Conservation (phyloP, 2,888 invertebrate genomes). For the Aproaerema taeniolella region DNA sequence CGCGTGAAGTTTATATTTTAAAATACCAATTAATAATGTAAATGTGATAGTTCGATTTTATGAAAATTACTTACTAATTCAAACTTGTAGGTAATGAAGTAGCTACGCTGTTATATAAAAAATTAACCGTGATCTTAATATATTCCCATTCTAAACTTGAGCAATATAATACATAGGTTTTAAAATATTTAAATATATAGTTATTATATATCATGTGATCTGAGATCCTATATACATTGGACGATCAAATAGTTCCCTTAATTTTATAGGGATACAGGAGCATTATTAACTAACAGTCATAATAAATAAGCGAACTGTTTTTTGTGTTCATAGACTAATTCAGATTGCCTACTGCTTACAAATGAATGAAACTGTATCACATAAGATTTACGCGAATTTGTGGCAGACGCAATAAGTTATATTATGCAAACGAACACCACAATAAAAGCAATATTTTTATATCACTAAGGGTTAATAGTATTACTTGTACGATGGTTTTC, state of each 20-base stretch:
- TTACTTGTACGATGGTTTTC: no score
- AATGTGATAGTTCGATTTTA: slow-evolving; percentile 10
- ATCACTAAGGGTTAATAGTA: no score
- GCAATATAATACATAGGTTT: slow-evolving; percentile 42
- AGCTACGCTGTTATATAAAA: no score
- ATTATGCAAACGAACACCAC: no score
- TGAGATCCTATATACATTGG: slow-evolving; percentile 36
- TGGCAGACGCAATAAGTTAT: no score
- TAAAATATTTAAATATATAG: slow-evolving; percentile 29
- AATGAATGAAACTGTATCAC: slow-evolving; percentile 23
- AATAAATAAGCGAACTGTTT: slow-evolving; percentile 49
- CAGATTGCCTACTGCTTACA: slow-evolving; percentile 32
- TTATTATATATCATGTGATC: no score
- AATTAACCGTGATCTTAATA: background rate
- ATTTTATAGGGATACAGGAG: slow-evolving; percentile 33
- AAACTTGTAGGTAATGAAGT: no score
- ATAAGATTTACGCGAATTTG: no score
- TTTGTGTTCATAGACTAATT: slow-evolving; percentile 56
- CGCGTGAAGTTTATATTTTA: slow-evolving; percentile 2
- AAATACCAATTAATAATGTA: slow-evolving; percentile 19
- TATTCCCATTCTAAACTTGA: slow-evolving; percentile 33
- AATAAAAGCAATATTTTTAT: no score
- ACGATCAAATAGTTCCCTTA: slow-evolving; percentile 41
- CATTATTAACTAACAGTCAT: no score
- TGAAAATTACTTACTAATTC: background rate